Percentiles rank a stretch among this genome's conserved stretches.
Evolutionary conservation across 2,888 invertebrate genomes (phyloP).

Genomic region (Andrena chrysosceles): DNA sequence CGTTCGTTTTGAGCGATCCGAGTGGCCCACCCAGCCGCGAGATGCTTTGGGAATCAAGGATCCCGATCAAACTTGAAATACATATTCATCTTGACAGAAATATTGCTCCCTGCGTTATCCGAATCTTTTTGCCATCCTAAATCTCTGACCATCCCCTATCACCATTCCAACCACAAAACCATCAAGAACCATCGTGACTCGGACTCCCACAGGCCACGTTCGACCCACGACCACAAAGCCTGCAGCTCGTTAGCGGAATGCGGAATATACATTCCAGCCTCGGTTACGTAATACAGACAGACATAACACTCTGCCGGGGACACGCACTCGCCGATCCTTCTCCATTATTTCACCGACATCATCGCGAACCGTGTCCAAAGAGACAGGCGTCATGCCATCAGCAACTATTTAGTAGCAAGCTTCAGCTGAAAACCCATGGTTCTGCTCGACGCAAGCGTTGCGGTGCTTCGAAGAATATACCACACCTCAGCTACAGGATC

Average conservation of each 20-base stretch:
- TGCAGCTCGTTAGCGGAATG: slow-evolving; percentile 69
- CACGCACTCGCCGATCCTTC: slow-evolving; percentile 47
- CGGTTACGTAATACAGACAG: slow-evolving; percentile 66
- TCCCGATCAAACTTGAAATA: not conserved
- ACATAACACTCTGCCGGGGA: slow-evolving; percentile 31
- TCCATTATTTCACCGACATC: slow-evolving; percentile 38
- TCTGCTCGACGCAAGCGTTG: no score
- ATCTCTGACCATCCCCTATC: no score
- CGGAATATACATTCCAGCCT: slow-evolving; percentile 73
- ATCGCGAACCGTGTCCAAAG: slow-evolving; percentile 11
- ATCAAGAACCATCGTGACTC: no score
- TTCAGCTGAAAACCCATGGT: not conserved
- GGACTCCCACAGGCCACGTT: no score
- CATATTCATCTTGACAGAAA: not conserved
- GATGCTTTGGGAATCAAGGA: not conserved
- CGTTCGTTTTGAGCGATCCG: slow-evolving; percentile 33
- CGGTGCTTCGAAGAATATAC: no score
- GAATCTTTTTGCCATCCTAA: no score
- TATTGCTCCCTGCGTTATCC: not conserved
- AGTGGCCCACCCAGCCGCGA: slow-evolving; percentile 3
- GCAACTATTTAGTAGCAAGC: not conserved
- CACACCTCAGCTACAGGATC: not conserved
- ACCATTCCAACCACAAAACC: no score
- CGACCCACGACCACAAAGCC: slow-evolving; percentile 12
- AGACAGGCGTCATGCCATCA: not conserved